Evolutionary conservation across 2,113 vertebrate species (phyloP).

Genomic region (Phyllopteryx taeniolatus): DNA sequence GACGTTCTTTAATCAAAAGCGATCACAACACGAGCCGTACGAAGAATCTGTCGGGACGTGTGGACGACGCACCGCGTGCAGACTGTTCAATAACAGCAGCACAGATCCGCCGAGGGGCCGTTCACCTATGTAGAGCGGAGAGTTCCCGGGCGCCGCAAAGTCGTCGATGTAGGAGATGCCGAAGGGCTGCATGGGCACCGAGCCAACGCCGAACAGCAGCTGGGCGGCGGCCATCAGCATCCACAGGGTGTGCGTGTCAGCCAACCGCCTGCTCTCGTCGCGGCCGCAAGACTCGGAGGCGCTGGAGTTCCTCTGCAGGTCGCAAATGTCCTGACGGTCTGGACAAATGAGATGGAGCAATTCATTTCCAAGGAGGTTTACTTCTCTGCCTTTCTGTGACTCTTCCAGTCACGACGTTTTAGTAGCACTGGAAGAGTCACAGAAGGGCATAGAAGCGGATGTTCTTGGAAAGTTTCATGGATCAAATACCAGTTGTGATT

Average conservation of each 20-base stretch:
- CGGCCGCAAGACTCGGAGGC: slow-evolving; percentile 34
- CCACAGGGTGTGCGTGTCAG: slow-evolving; percentile 82
- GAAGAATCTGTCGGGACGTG: neutral
- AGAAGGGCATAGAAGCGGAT: neutral
- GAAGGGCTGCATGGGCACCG: slow-evolving; percentile 94
- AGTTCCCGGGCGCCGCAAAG: slow-evolving; percentile 85
- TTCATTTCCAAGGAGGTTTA: neutral
- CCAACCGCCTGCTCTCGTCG: slow-evolving; percentile 45
- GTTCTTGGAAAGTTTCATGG: too few species aligned
- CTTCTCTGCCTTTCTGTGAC: neutral
- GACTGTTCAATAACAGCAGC: neutral
- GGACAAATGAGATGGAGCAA: neutral
- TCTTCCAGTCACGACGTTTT: neutral
- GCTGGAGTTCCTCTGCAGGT: slow-evolving; percentile 45
- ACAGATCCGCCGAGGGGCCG: neutral
- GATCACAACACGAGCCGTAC: neutral
- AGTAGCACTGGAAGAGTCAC: too few species aligned
- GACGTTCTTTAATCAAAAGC: neutral
- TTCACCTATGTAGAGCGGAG: slow-evolving; percentile 87
- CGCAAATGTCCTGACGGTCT: slow-evolving; percentile 68
- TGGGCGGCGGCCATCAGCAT: slow-evolving; percentile 86
- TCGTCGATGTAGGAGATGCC: slow-evolving; percentile 95
- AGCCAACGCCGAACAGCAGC: slow-evolving; percentile 87
- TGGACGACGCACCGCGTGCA: too few species aligned
- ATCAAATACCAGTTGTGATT: too few species aligned